phyloP scores from a whole-genome alignment of 2,113 vertebrate genomes.

The Actenoides lindsayi region DNA sequence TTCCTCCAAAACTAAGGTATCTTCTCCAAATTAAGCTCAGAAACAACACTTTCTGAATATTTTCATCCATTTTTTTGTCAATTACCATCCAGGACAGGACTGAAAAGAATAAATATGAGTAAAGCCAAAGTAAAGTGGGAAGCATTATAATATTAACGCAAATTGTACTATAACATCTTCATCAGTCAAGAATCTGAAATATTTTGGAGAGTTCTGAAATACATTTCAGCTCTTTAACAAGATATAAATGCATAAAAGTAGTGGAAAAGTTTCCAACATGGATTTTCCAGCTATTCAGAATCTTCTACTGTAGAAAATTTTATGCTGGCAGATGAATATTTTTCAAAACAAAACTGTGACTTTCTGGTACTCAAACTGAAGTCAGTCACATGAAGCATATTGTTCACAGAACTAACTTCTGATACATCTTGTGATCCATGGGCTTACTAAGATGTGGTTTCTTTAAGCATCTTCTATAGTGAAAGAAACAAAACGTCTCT shows the following conservation, averaged over 20 bases:
- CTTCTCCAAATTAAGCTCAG: not conserved
- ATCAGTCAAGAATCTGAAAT: not conserved
- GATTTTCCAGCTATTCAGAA: not conserved
- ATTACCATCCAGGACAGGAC: not conserved
- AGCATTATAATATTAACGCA: not conserved
- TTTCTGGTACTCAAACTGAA: not conserved
- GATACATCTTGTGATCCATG: not conserved
- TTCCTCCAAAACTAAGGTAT: fast-evolving
- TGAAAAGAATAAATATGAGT: not conserved
- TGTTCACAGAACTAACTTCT: not conserved
- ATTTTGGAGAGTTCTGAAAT: not conserved
- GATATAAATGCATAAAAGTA: not conserved
- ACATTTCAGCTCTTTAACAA: not conserved
- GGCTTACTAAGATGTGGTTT: not conserved
- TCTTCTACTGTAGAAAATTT: not conserved
- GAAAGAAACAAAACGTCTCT: not conserved
- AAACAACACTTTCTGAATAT: not conserved
- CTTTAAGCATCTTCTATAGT: not conserved
- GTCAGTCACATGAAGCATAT: not conserved
- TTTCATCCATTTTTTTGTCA: not conserved
- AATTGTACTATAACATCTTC: not conserved
- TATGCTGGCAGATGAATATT: not conserved
- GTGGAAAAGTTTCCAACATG: not conserved
- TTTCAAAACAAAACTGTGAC: not conserved
- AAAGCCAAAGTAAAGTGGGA: not conserved